phyloP scores from a whole-genome alignment of 2,888 invertebrate species.

The Branchipolynoe longqiensis region DNA sequence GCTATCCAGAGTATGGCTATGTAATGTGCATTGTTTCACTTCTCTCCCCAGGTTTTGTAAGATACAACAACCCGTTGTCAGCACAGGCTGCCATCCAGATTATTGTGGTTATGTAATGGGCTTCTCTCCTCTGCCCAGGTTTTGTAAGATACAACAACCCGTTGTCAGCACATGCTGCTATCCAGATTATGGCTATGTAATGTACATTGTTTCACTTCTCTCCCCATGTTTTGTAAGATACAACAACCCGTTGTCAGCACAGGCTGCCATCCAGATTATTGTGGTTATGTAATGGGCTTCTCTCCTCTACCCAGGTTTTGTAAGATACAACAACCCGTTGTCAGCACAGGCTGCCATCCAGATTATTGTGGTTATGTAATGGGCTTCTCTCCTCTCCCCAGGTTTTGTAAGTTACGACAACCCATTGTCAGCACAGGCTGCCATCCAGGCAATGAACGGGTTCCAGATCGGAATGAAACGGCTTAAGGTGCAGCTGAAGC shows the following conservation, averaged over 20 bases:
- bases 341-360: conserved; percentile 99
- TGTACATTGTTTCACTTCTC: too few species aligned
- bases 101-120: too few species aligned
- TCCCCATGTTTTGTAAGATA: conserved; percentile 98
- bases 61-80: too few species aligned
- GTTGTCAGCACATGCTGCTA: too few species aligned
- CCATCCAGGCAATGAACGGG: conserved; percentile 99
- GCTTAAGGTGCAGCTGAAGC: conserved; percentile 99
- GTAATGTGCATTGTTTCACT: too few species aligned
- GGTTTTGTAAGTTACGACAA: conserved; percentile 99
- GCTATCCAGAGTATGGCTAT: too few species aligned
- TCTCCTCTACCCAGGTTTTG: conserved; percentile 89
- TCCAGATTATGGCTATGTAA: too few species aligned
- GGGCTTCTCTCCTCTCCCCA: conserved; percentile 81
- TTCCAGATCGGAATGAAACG: conserved; percentile 99
- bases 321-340: conserved; percentile 98
- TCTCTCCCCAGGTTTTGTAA: too few species aligned
- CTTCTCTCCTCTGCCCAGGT: too few species aligned
- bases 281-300: background rate
- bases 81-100: too few species aligned
- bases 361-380: too few species aligned
- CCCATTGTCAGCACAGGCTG: conserved; percentile 97
- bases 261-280: conserved; percentile 98
- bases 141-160: too few species aligned
- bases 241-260: conserved; percentile 98